These are phyloP conservation scores for Felis chaus DNA, from an alignment of 2,113 vertebrate species.

Conservation along the genomic window DNA sequence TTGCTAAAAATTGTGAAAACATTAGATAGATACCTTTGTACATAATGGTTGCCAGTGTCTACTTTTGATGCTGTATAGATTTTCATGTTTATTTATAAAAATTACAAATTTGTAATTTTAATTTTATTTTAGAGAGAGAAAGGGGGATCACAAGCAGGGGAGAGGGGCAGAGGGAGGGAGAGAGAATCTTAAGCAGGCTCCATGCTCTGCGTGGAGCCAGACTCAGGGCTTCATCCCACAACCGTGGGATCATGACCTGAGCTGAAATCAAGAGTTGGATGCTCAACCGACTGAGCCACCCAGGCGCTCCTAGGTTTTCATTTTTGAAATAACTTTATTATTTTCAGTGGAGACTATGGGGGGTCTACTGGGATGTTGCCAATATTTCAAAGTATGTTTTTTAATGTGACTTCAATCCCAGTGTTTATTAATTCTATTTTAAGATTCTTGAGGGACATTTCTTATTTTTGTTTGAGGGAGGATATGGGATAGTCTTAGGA, in stretches of 20 bases:
- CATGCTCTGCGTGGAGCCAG: no score
- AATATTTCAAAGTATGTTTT: slow-evolving; percentile 14
- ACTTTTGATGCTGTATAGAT: neutral
- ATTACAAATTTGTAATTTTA: no score
- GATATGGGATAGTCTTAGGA: neutral
- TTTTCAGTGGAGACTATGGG: neutral
- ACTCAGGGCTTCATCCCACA: no score
- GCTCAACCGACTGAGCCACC: no score
- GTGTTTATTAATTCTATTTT: neutral
- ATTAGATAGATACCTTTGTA: neutral
- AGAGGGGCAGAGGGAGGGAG: no score
- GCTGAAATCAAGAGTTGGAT: no score
- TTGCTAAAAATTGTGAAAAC: slow-evolving; percentile 23
- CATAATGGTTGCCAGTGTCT: neutral
- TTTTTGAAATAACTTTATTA: slow-evolving; percentile 17
- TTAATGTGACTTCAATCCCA: slow-evolving; percentile 33
- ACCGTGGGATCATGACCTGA: no score
- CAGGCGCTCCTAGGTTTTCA: neutral
- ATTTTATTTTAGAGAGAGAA: no score
- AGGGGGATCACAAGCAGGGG: no score
- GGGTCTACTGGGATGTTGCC: neutral
- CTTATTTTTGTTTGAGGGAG: neutral
- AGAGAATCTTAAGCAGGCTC: no score
- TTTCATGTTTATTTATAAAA: neutral
- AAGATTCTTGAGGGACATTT: slow-evolving; percentile 35